These are phyloP conservation scores for Tamandua tetradactyla DNA, from an alignment of 2,797 vertebrate species.

Conservation along the genomic window DNA sequence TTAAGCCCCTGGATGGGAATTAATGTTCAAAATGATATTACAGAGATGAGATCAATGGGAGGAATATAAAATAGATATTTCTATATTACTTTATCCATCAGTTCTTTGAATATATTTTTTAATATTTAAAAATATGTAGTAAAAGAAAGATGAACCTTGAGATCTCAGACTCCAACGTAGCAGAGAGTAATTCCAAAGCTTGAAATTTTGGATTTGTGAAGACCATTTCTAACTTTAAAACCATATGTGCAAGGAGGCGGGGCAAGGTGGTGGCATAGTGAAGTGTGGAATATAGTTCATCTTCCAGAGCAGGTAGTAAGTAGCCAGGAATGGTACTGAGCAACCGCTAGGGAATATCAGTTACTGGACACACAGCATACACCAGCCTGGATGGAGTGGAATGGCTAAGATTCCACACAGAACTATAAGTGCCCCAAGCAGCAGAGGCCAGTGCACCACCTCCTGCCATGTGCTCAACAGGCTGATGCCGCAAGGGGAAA, in stretches of 20 bases:
- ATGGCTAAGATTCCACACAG: too few relatives aligned
- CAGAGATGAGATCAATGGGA: background rate
- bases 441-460: too few relatives aligned
- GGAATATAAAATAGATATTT: background rate
- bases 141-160: background rate
- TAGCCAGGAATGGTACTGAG: too few relatives aligned
- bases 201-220: background rate
- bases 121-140: background rate
- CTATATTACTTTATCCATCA: background rate
- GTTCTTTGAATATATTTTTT: background rate
- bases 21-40: background rate
- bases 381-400: too few relatives aligned
- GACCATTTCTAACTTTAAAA: background rate
- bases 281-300: too few relatives aligned
- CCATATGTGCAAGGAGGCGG: fast-evolving
- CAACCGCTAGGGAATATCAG: too few relatives aligned
- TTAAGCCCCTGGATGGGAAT: background rate
- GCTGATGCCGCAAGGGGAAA: too few relatives aligned
- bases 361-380: too few relatives aligned
- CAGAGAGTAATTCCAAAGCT: background rate
- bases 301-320: too few relatives aligned
- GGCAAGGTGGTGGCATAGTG: too few relatives aligned
- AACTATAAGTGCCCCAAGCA: too few relatives aligned
- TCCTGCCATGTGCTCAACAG: too few relatives aligned
- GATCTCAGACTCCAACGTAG: background rate